phyloP scores from a whole-genome alignment of 2,113 vertebrate genomes.

The Nannospalax galili region DNA sequence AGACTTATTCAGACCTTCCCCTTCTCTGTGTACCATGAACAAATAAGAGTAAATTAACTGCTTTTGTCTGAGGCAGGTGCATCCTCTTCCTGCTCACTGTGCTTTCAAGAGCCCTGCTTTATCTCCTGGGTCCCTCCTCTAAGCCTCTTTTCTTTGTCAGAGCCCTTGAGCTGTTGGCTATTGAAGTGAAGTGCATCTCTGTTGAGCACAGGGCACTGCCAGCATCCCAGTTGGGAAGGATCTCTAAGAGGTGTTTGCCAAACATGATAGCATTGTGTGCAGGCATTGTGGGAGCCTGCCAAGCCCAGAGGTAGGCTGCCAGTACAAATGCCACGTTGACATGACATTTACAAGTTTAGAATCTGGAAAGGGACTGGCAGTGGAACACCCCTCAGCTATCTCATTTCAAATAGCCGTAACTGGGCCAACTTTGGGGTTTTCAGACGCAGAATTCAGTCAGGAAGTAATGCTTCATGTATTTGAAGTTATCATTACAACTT shows the following conservation, averaged over 20 bases:
- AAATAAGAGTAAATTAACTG: constrained; percentile 43
- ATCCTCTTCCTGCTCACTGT: constrained; percentile 37
- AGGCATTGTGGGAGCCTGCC: constrained; percentile 62
- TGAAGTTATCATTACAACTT: neutral
- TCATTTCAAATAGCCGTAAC: constrained; percentile 37
- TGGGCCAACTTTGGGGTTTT: constrained; percentile 53
- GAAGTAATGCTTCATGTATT: constrained; percentile 28
- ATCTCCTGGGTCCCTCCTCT: neutral
- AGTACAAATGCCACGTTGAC: constrained; percentile 69
- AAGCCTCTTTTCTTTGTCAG: neutral
- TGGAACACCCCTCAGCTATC: constrained; percentile 36
- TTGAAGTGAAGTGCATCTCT: constrained; percentile 36
- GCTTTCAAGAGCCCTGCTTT: neutral
- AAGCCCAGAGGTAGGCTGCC: constrained; percentile 67
- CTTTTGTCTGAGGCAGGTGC: constrained; percentile 8
- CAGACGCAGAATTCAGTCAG: constrained; percentile 53
- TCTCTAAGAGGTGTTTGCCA: constrained; percentile 57
- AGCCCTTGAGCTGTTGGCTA: constrained; percentile 36
- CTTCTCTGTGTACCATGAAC: neutral
- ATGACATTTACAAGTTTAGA: constrained; percentile 74
- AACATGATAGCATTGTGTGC: constrained; percentile 65
- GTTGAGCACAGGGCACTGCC: constrained; percentile 34
- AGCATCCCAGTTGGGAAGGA: constrained; percentile 46
- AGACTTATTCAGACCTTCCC: neutral
- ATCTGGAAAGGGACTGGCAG: constrained; percentile 57